Base-by-base conservation (phyloP, 2,113 vertebrate species). In the Amphiprion percula region DNA sequence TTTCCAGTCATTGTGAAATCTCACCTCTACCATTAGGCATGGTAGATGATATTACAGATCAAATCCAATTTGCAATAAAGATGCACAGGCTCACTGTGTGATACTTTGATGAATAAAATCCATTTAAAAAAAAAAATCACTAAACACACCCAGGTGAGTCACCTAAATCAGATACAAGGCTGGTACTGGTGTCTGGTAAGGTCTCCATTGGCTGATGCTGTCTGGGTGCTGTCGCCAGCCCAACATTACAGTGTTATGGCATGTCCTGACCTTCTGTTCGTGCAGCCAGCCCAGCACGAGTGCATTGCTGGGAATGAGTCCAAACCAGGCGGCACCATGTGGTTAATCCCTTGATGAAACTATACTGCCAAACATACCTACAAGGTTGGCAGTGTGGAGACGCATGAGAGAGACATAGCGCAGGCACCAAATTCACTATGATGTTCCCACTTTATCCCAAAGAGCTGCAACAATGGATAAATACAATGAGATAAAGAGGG, bases 211-310 rank as follows among this genome's bases (percentile, higher is more conserved):
- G 61, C 72, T 66, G 79, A 70, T 62, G 39, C 23, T 30, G 50
- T 56, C 82, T 53, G 70, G 74, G 30, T 56, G 53, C 77, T 67
- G 77, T 60, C 23, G 23, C 55, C 49, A 50, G 49, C 59, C 68
- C 80, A 80, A 68, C 61, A 60, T 82, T 79, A 81, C 83, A 55
- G 44, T 85, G 83, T 90, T 79, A 61, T 69, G 73, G 68, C 83
- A 87, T 85, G 90, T 81, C 70, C 83, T 80, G 80, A 84, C 91
- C 89, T 88, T 91, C 93, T 94, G 90, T 77, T 90, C 61, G 58
- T 82, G 82, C 79, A 86, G 79, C 66, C 79, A 70, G 33, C 72
- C 50, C 79, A 50, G 85, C 84, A 73, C 55, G 79, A 56, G 62
- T 28, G 56, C 66, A 28, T 39, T 60, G 63, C 67, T 55, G 81